Evolutionary conservation across 2,888 invertebrate species (phyloP).

Genomic region (Xylocampa areola): DNA sequence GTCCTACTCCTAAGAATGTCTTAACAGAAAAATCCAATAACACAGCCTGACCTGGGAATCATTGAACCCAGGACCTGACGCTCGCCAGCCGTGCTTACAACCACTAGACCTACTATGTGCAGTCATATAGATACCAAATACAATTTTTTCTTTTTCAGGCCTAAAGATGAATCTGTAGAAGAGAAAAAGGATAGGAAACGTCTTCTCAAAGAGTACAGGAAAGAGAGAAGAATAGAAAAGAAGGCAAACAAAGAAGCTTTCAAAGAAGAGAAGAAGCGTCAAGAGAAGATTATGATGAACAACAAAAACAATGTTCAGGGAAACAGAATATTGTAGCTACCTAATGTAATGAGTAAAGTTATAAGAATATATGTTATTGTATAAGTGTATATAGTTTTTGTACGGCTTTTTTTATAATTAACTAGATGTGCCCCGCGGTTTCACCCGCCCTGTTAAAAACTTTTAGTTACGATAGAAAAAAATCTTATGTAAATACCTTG

Average conservation of each 20-base stretch:
- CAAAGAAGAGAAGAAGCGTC: constrained; percentile 95
- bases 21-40: too few species aligned
- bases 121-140: too few species aligned
- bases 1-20: too few species aligned
- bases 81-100: background rate
- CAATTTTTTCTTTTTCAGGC: constrained; percentile 79
- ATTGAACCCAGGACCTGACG: too few species aligned
- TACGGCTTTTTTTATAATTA: too few species aligned
- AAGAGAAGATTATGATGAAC: constrained; percentile 94
- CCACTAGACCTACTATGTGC: too few species aligned
- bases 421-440: too few species aligned
- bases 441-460: too few species aligned
- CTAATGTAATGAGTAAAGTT: constrained; percentile 34
- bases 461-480: too few species aligned
- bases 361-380: constrained; percentile 43
- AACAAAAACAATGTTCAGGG: constrained; percentile 93
- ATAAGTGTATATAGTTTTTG: constrained; percentile 18
- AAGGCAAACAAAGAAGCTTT: constrained; percentile 95
- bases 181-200: constrained; percentile 94
- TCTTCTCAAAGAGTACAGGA: constrained; percentile 93
- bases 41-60: too few species aligned
- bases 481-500: too few species aligned
- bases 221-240: constrained; percentile 94
- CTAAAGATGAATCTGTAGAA: constrained; percentile 94
- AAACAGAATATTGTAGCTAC: constrained; percentile 90